Evolutionary conservation across 2,888 invertebrate genomes (phyloP), one percentile per base, ranked within the genome.

Genomic region (Cryptus armator): DNA sequence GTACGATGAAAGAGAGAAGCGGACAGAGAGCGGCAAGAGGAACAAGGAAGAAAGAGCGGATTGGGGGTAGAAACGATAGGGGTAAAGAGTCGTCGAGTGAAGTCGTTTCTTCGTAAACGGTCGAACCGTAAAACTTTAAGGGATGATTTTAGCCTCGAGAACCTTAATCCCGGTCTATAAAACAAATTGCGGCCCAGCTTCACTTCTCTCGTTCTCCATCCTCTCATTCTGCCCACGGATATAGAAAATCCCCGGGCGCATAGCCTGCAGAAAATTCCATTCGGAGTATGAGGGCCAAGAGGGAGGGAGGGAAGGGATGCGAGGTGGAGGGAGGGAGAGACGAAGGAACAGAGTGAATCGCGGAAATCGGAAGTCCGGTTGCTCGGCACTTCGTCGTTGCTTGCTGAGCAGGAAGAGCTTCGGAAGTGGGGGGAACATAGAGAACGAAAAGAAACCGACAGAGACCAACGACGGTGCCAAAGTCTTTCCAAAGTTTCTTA

Each of bases 401-500:
- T 83, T 79, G 64, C 46, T 32, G 62, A 81, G 59, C 48, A 72
- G 66, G 66, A 62, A 70, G 56, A 32, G 43, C 56, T 56, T 12
- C 5, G 32, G 5, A 29, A 32, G 29, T 12, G 10, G 59, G n/a
- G 32, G 16, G 53, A 16, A 74, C 56, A 72, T 51, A 78, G 71
- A 66, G 67, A 66, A 56, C 67, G 64, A 79, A 78, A 67, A 76
- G 79, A 82, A 74, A 76, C 81, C 29, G 81, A 72, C 53, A 67
- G 76, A 75, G 75, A 72, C 74, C 62, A 78, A 67, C 74, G 68
- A 74, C 80, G 71, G 78, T 84, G 81, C 82, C 86, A 77, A 78
- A 84, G 81, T 85, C 79, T 84, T 80, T 75, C 78, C 82, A 76
- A 86, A 84, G 71, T 86, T 89, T 87, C 89, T 89, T 87, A 85